These are phyloP conservation scores for Ptychoptera albimana DNA, from an alignment of 2,888 invertebrate genomes.

Conservation along the genomic window DNA sequence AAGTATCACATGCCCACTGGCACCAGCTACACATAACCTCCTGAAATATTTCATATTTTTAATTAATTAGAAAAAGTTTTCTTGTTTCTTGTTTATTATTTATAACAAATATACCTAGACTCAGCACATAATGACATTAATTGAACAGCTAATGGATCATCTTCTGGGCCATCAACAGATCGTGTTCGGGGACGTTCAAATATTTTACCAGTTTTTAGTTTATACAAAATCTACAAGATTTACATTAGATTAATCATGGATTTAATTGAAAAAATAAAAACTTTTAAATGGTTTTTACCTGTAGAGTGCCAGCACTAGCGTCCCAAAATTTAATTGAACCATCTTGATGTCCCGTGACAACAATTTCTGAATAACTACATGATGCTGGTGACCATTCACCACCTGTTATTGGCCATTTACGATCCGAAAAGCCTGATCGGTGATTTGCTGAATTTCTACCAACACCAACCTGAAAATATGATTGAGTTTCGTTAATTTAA, in stretches of 20 bases:
- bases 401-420: conserved; percentile 92
- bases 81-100: conserved; percentile 16
- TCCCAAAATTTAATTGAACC: conserved; percentile 99
- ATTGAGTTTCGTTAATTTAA: background rate
- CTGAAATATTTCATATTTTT: conserved; percentile 11
- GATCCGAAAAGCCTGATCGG: conserved; percentile 75
- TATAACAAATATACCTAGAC: conserved; percentile 38
- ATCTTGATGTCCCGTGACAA: conserved; percentile 97
- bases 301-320: conserved; percentile 87
- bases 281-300: conserved; percentile 32
- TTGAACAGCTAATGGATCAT: conserved; percentile 82
- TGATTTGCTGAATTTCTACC: conserved; percentile 55
- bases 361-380: conserved; percentile 94
- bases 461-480: conserved; percentile 24
- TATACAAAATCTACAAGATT: conserved; percentile 74
- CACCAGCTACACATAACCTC: conserved; percentile 73
- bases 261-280: conserved; percentile 2
- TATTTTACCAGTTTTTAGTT: conserved; percentile 87
- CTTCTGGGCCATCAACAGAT: conserved; percentile 48
- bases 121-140: conserved; percentile 85
- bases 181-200: conserved; percentile 40
- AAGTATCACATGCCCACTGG: conserved; percentile 83
- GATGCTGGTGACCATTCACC: conserved; percentile 93
- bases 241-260: too few species aligned
- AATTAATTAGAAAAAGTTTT: background rate